Conservation (phyloP, 2,888 invertebrate species). For the Melanostoma scalare region DNA sequence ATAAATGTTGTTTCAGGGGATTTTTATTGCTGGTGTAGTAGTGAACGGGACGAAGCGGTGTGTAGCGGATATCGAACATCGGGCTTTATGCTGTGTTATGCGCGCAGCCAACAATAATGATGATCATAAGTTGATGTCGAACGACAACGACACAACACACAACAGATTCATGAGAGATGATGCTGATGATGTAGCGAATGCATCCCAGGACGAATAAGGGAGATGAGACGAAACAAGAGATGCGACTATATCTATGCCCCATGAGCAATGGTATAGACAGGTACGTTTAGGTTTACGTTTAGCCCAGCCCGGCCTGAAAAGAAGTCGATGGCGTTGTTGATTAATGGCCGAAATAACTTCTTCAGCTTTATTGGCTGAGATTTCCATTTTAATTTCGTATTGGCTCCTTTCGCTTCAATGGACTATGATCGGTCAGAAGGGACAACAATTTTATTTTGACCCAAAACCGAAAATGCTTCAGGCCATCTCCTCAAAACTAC, state of each 20-base stretch:
- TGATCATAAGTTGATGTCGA: conserved; percentile 73
- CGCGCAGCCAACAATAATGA: conserved; percentile 71
- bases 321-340: conserved; percentile 75
- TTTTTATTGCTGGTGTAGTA: conserved; percentile 48
- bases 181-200: conserved; percentile 68
- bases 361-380: conserved; percentile 76
- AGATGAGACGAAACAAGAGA: not conserved
- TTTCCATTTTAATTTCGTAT: conserved; percentile 74
- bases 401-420: conserved; percentile 50
- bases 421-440: conserved; percentile 1
- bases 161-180: conserved; percentile 73
- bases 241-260: conserved; percentile 18
- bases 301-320: not conserved
- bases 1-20: conserved; percentile 60
- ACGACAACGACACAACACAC: conserved; percentile 73
- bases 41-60: conserved; percentile 5
- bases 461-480: conserved; percentile 45
- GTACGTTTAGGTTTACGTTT: too few relatives aligned
- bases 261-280: not conserved
- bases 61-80: conserved; percentile 38
- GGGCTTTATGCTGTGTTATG: conserved; percentile 65
- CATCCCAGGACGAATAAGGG: conserved; percentile 31
- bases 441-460: conserved; percentile 21
- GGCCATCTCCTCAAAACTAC: conserved; percentile 37
- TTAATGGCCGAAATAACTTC: conserved; percentile 76